Percentiles rank a stretch among this genome's conserved stretches.
Evolutionary conservation across 2,888 invertebrate genomes (phyloP).

Genomic region (Hoplodrina blanda): DNA sequence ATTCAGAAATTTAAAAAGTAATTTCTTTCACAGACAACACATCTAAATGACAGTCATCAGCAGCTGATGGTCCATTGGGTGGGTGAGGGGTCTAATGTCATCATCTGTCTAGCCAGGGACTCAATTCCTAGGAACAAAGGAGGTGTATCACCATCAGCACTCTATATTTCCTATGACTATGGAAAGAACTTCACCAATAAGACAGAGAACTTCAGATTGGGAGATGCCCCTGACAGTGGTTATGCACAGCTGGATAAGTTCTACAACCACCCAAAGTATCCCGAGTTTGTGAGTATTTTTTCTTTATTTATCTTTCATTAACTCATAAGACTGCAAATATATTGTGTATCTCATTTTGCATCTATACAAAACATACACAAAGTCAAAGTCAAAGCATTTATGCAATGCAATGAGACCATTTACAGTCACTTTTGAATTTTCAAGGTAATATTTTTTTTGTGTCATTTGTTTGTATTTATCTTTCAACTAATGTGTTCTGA

Average conservation of each 20-base stretch:
- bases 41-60: slow-evolving; percentile 96
- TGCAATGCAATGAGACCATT: too few species aligned
- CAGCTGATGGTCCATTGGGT: slow-evolving; percentile 98
- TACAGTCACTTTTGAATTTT: too few species aligned
- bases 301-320: not conserved
- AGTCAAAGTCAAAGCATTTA: too few species aligned
- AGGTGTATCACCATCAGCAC: slow-evolving; percentile 93
- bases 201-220: slow-evolving; percentile 92
- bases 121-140: slow-evolving; percentile 89
- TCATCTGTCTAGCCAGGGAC: slow-evolving; percentile 96
- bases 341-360: not conserved
- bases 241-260: slow-evolving; percentile 95
- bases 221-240: slow-evolving; percentile 86
- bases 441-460: too few species aligned
- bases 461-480: not conserved
- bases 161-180: slow-evolving; percentile 97
- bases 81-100: slow-evolving; percentile 96
- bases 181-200: slow-evolving; percentile 95
- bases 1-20: slow-evolving; percentile 28
- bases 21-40: slow-evolving; percentile 91
- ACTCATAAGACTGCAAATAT: not conserved
- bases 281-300: slow-evolving; percentile 93
- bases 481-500: not conserved
- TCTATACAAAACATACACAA: not conserved
- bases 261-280: slow-evolving; percentile 95